Evolutionary conservation across 2,888 invertebrate species (phyloP), one percentile per base, ranked within the genome.

Genomic region (Meteorus cinctellus): DNA sequence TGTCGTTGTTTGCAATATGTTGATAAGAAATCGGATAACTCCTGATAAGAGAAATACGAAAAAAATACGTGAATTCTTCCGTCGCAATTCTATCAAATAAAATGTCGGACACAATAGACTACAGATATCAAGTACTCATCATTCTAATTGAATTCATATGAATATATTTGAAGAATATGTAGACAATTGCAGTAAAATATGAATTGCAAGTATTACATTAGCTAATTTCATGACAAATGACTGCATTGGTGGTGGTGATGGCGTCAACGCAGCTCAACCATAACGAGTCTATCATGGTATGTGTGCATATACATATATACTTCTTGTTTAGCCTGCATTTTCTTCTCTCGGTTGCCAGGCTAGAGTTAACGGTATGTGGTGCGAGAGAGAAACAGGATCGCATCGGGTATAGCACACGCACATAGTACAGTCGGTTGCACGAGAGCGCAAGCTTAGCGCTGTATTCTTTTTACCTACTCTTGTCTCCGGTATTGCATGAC

Each of bases 301-400:
- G 29, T 68, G 5, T 31, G 48, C 16, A n/a, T n/a, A n/a, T 48
- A 78, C 77, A 77, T 77, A 75, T 79, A 76, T 77, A 76, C 77
- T 67, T 80, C 78, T 74, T 76, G 41, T 67, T 72, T 41, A 66
- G 74, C 79, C 73, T 79, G 78, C 77, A 72, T 78, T 79, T 78
- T 76, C 80, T 74, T 74, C 78, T 73, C 45, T 75, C 81, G 81
- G 87, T 86, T 86, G 87, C 87, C 84, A 87, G 81, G 87, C 86
- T 82, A 82, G 83, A 85, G 82, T 81, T 86, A 87, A 86, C 86
- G 87, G 86, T 87, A 82, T 74, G 79, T 63, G 65, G 76, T 71
- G 73, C 75, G 75, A 77, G 75, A 60, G 77, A 76, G 80, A 76
- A 63, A 74, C 12, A 36, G 68, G 48, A 78, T 80, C n/a, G 48